phyloP scores from a whole-genome alignment of 1,140 invertebrate species.

The Liolophura sinensis region DNA sequence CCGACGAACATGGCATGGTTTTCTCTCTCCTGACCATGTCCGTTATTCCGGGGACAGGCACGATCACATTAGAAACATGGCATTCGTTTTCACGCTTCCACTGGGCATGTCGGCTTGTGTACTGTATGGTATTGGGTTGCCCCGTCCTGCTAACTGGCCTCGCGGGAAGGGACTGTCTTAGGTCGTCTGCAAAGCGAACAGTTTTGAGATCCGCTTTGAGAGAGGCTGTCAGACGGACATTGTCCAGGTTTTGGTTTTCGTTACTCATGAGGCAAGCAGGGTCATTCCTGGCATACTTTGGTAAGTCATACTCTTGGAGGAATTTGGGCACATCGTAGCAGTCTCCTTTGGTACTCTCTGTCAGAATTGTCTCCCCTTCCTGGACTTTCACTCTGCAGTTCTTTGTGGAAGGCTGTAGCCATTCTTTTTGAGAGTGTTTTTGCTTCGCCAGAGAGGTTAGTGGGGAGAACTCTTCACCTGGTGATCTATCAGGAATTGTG shows the following conservation, averaged over 20 bases:
- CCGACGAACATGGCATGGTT: constrained; percentile 6
- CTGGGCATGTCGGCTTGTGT: constrained; percentile 39
- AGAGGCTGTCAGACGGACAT: constrained; percentile 23
- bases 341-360: constrained; percentile 45
- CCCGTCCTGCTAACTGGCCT: neutral
- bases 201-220: constrained; percentile 29
- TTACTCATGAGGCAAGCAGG: constrained; percentile 43
- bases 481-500: constrained; percentile 18
- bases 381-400: constrained; percentile 35
- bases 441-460: neutral
- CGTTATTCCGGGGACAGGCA: constrained; percentile 1
- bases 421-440: neutral
- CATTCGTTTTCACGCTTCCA: constrained; percentile 32
- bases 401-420: constrained; percentile 30
- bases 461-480: constrained; percentile 24
- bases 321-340: constrained; percentile 54
- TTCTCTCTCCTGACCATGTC: constrained; percentile 1
- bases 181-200: constrained; percentile 45
- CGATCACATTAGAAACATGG: neutral
- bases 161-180: constrained; percentile 30
- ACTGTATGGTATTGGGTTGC: constrained; percentile 33
- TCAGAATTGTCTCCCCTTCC: constrained; percentile 44
- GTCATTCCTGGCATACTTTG: constrained; percentile 38
- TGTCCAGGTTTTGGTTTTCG: constrained; percentile 47
- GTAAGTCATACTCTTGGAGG: constrained; percentile 49